These are phyloP conservation scores for Brachylomia viminalis DNA, from an alignment of 2,888 invertebrate species.

Conservation along the genomic window DNA sequence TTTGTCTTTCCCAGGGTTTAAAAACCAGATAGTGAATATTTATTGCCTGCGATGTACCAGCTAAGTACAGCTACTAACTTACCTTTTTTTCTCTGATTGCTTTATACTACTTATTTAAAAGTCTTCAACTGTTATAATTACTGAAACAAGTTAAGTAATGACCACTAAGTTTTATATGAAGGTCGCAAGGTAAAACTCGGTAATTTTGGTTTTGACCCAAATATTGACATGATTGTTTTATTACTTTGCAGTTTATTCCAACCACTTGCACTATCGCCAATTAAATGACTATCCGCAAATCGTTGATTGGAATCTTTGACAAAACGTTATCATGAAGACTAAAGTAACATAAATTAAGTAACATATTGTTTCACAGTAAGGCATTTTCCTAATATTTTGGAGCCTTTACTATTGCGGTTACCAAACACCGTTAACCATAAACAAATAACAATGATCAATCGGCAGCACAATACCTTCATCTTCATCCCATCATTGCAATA, in stretches of 20 bases:
- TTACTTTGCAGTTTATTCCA: conserved; percentile 14
- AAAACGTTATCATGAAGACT: not conserved
- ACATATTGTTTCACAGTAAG: not conserved
- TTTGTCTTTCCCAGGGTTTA: conserved; percentile 21
- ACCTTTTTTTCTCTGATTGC: not conserved
- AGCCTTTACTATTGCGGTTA: conserved; percentile 3
- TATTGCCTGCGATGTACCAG: conserved; percentile 1
- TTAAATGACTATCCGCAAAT: not conserved
- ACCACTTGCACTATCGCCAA: conserved; percentile 19
- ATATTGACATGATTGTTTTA: conserved; percentile 24
- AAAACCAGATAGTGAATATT: conserved; percentile 39
- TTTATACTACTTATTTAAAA: conserved; percentile 5
- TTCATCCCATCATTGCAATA: not conserved
- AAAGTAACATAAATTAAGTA: too few species aligned
- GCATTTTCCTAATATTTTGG: conserved; percentile 5
- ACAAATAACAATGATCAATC: conserved; percentile 29
- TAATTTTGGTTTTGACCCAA: conserved; percentile 54
- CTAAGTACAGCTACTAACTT: too few species aligned
- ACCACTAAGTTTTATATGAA: conserved; percentile 31
- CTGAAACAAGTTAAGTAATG: conserved; percentile 20
- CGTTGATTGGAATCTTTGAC: not conserved
- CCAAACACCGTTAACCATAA: conserved; percentile 9
- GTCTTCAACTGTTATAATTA: not conserved
- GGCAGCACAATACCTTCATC: conserved; percentile 20
- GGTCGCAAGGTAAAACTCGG: conserved; percentile 22